A percentile compares a stretch with the other conserved stretches of the same genome.
Evolutionary conservation across 1,140 invertebrate genomes (phyloP).

Genomic region (Olivierus martensii): DNA sequence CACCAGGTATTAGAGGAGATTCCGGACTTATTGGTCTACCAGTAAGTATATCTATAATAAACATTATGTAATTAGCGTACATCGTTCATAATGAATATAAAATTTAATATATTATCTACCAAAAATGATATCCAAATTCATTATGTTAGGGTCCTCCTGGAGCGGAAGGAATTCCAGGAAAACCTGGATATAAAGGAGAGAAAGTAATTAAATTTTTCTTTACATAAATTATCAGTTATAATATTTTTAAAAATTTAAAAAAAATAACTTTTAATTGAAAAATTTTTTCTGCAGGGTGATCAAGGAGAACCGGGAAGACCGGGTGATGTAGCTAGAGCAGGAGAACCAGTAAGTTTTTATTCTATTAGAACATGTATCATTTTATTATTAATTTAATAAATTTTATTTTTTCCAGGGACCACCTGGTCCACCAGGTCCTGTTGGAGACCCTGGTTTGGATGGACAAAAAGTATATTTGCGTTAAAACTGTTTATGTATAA

Average conservation of each 20-base stretch:
- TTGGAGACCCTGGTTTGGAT: constrained; percentile 29
- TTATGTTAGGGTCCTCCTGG: constrained; percentile 10
- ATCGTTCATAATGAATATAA: too few relatives aligned
- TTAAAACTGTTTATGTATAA: too few relatives aligned
- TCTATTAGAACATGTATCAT: neutral
- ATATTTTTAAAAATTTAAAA: too few relatives aligned
- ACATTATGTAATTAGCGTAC: too few relatives aligned
- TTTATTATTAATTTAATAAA: neutral
- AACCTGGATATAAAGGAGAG: constrained; percentile 5
- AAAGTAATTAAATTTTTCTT: constrained; percentile 13
- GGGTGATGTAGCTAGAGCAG: constrained; percentile 38
- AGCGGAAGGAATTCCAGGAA: constrained; percentile 5
- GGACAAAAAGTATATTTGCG: constrained; percentile 7
- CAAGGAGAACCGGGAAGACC: constrained; percentile 35
- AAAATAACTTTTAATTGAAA: neutral
- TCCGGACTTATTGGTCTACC: constrained; percentile 13
- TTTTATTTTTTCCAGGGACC: constrained; percentile 38
- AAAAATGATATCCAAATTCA: neutral
- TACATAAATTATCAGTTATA: too few relatives aligned
- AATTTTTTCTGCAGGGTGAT: constrained; percentile 30
- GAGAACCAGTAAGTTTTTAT: constrained; percentile 9
- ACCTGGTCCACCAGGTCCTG: constrained; percentile 39
- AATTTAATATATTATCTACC: too few relatives aligned
- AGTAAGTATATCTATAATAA: constrained; percentile 7
- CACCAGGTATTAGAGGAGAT: constrained; percentile 12